Conservation (phyloP, 1,140 invertebrate species). For the Diorhabda carinulata region DNA sequence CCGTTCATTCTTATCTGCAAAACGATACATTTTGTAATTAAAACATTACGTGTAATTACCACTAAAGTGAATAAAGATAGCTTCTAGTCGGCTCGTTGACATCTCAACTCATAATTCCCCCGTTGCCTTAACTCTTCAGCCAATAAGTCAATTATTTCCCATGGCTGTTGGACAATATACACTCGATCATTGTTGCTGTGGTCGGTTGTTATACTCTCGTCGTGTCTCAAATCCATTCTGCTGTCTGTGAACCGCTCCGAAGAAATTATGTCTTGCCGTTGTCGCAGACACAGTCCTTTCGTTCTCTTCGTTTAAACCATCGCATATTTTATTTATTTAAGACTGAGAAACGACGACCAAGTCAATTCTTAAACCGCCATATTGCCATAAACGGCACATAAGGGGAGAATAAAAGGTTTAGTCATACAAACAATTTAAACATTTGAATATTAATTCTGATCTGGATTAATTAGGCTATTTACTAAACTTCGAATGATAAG, state of each 20-base stretch:
- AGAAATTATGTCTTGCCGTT: conserved; percentile 39
- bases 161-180: conserved; percentile 19
- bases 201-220: conserved; percentile 28
- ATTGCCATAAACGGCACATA: conserved; percentile 1
- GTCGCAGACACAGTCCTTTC: conserved; percentile 29
- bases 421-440: too few relatives aligned
- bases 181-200: conserved; percentile 37
- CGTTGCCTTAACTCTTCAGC: background rate
- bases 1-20: too few relatives aligned
- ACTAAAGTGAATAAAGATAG: too few relatives aligned
- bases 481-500: too few relatives aligned
- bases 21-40: too few relatives aligned
- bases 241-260: conserved; percentile 32
- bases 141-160: conserved; percentile 26
- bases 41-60: too few relatives aligned
- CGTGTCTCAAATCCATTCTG: conserved; percentile 39
- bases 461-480: too few relatives aligned
- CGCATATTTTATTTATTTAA: conserved; percentile 10
- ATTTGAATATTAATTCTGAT: too few relatives aligned
- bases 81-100: background rate
- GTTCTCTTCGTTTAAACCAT: background rate
- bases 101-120: background rate
- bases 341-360: background rate
- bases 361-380: conserved; percentile 3
- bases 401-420: background rate